Percentiles rank a stretch among this genome's conserved stretches.
These are phyloP conservation scores for Chromis chromis DNA, from an alignment of 2,797 vertebrate species.

Conservation along the genomic window DNA sequence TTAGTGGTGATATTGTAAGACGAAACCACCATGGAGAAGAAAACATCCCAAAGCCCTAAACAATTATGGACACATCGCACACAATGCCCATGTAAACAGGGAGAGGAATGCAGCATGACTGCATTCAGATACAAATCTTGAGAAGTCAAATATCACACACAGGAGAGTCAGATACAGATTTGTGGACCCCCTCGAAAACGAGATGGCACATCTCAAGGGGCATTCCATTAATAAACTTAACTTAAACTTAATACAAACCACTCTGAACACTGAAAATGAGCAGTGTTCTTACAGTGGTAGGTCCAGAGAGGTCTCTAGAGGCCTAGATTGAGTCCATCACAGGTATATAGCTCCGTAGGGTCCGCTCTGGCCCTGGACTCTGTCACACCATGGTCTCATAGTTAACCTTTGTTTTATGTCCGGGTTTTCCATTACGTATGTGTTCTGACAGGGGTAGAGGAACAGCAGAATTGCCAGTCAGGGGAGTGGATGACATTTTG, in stretches of 20 bases:
- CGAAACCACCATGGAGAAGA: constrained; percentile 63
- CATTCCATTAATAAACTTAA: no score
- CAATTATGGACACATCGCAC: constrained; percentile 71
- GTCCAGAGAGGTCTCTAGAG: constrained; percentile 27
- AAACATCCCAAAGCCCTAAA: constrained; percentile 75
- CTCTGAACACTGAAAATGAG: constrained; percentile 45
- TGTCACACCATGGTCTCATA: constrained; percentile 58
- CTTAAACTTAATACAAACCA: no score
- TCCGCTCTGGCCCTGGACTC: constrained; percentile 51
- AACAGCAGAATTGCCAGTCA: constrained; percentile 63
- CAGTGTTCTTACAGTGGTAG: constrained; percentile 31
- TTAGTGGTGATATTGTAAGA: constrained; percentile 65
- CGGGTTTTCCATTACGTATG: constrained; percentile 62
- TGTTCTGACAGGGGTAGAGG: constrained; percentile 40
- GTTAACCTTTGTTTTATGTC: constrained; percentile 81
- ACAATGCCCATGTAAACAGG: constrained; percentile 68
- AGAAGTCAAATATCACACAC: constrained; percentile 59
- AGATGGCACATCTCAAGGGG: no score
- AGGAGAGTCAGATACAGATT: constrained; percentile 16
- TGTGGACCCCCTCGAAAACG: no score
- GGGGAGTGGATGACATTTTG: constrained; percentile 77
- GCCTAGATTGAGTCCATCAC: constrained; percentile 32
- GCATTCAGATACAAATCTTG: constrained; percentile 64
- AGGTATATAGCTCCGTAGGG: constrained; percentile 41
- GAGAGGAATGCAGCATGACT: constrained; percentile 61